Percentiles rank a stretch among this genome's conserved stretches.
phyloP scores from a whole-genome alignment of 1,140 invertebrate species.

The Leptinotarsa lineolata region DNA sequence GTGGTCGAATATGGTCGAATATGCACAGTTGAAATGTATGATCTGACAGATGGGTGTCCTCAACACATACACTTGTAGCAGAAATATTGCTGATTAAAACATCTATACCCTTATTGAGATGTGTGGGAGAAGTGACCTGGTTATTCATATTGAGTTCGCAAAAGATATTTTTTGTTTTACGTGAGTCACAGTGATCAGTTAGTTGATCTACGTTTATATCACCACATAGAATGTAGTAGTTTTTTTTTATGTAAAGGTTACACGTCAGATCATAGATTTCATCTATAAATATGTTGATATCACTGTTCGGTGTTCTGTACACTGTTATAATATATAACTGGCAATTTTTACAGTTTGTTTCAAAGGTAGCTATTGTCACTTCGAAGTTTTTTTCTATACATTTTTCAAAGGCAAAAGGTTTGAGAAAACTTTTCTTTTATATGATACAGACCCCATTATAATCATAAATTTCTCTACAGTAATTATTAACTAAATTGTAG shows the following conservation, averaged over 20 bases:
- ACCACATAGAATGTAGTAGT: slow-evolving; percentile 5
- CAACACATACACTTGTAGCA: background rate
- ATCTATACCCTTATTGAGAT: background rate
- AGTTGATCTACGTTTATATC: slow-evolving; percentile 1
- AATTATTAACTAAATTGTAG: slow-evolving; percentile 18
- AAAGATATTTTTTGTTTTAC: background rate
- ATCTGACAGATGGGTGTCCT: slow-evolving; percentile 2
- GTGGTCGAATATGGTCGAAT: too few relatives aligned
- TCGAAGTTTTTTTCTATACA: slow-evolving; percentile 14
- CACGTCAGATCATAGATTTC: slow-evolving; percentile 2
- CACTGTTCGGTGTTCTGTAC: slow-evolving; percentile 2
- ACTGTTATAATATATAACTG: slow-evolving; percentile 4
- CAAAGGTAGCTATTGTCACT: slow-evolving; percentile 18
- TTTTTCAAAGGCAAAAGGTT: slow-evolving; percentile 18
- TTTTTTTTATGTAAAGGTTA: background rate
- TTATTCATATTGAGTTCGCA: background rate
- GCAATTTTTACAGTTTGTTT: slow-evolving; percentile 6
- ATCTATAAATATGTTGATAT: background rate
- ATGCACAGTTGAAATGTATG: background rate
- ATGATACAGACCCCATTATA: background rate
- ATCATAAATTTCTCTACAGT: slow-evolving; percentile 9
- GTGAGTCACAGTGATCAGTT: background rate
- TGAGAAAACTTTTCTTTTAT: slow-evolving; percentile 17
- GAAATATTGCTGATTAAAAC: background rate
- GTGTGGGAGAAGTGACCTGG: background rate